A percentile compares a stretch with the other conserved stretches of the same genome.
These are phyloP conservation scores for Chromoteleia sp. DNA, from an alignment of 2,888 invertebrate genomes.

Conservation along the genomic window DNA sequence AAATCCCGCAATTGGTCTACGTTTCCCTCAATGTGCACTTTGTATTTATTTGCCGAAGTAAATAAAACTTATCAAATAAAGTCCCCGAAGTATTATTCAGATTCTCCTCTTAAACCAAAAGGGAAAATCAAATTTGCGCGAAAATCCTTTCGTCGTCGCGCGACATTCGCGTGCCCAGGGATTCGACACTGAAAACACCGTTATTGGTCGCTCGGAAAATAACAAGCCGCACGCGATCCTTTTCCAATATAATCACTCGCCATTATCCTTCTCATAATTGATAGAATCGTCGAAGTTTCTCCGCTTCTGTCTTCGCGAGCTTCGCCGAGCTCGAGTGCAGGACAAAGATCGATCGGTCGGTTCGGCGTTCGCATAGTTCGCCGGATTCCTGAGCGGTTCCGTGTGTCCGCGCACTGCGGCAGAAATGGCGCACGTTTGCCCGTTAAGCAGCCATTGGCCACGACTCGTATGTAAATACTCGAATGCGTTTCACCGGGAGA, in stretches of 20 bases:
- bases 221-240: not conserved
- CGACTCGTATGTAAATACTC: constrained; percentile 51
- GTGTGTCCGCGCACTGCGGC: constrained; percentile 47
- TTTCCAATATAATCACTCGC: constrained; percentile 37
- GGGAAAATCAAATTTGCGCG: not conserved
- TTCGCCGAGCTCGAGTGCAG: constrained; percentile 6
- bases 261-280: constrained; percentile 42
- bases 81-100: not conserved
- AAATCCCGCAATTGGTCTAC: not conserved
- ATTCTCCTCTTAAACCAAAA: constrained; percentile 2
- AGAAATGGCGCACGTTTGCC: constrained; percentile 50
- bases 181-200: not conserved
- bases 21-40: not conserved
- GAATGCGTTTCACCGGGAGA: constrained; percentile 14
- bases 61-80: constrained; percentile 5
- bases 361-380: constrained; percentile 31
- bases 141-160: not conserved
- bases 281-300: constrained; percentile 16
- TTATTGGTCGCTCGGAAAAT: not conserved
- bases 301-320: not conserved
- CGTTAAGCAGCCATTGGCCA: constrained; percentile 52
- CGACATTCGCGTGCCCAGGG: not conserved
- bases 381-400: constrained; percentile 45
- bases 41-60: not conserved
- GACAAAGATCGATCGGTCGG: constrained; percentile 42